Evolutionary conservation across 2,888 invertebrate genomes (phyloP).

Genomic region (Pardosa pseudoannulata): DNA sequence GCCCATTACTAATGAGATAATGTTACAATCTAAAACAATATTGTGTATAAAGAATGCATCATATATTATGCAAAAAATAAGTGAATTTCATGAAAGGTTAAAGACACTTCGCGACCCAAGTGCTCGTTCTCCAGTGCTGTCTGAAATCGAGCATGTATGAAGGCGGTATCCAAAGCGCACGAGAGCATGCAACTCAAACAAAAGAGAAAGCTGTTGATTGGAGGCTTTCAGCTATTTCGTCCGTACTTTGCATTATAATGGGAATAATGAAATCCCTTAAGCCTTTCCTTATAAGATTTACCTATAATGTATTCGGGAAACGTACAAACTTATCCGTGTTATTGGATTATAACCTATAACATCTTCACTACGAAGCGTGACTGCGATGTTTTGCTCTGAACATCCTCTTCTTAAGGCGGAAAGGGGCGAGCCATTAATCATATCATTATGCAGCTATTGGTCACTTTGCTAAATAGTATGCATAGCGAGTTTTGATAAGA

Average conservation of each 20-base stretch:
- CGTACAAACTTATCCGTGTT: not conserved
- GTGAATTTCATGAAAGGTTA: too few species aligned
- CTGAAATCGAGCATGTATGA: too few species aligned
- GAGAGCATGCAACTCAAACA: too few species aligned
- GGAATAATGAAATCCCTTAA: not conserved
- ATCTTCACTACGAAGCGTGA: conserved; percentile 28
- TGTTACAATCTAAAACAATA: too few species aligned
- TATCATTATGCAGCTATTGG: conserved; percentile 42
- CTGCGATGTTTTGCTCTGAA: conserved; percentile 11
- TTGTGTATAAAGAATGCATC: too few species aligned
- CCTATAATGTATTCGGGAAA: conserved; percentile 17
- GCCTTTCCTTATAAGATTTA: too few species aligned
- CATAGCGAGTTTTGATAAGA: conserved; percentile 14
- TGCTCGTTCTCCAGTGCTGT: too few species aligned
- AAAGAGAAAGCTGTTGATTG: not conserved
- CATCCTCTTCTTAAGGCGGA: conserved; percentile 24
- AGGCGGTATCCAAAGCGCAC: too few species aligned
- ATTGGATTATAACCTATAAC: conserved; percentile 24
- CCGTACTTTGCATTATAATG: not conserved
- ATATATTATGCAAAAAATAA: too few species aligned
- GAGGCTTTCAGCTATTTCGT: not conserved
- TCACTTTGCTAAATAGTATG: conserved; percentile 21
- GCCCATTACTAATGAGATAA: too few species aligned
- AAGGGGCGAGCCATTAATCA: conserved; percentile 18
- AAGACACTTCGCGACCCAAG: too few species aligned